Evolutionary conservation across 2,113 vertebrate species (phyloP).

Genomic region (Upupa epops): DNA sequence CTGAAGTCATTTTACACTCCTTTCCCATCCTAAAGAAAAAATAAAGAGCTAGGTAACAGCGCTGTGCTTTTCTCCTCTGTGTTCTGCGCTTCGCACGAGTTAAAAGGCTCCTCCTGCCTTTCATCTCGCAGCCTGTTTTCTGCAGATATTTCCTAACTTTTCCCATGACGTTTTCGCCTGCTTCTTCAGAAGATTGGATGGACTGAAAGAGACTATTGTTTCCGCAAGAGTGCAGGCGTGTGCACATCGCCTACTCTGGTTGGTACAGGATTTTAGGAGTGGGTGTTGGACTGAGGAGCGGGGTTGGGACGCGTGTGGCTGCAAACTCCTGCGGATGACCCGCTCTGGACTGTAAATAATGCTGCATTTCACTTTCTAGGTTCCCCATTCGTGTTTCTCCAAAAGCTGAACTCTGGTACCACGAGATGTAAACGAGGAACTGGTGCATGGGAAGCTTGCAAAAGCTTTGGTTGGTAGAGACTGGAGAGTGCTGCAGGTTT

Average conservation of each 20-base stretch:
- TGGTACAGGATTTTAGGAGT: slow-evolving; percentile 71
- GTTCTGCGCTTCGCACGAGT: slow-evolving; percentile 20
- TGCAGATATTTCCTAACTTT: slow-evolving; percentile 78
- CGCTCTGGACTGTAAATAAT: slow-evolving; percentile 7
- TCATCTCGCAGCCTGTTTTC: slow-evolving; percentile 70
- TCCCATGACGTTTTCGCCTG: slow-evolving; percentile 76
- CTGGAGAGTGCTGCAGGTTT: not conserved
- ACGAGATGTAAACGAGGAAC: slow-evolving; percentile 17
- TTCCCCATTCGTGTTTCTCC: not conserved
- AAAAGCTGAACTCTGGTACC: not conserved
- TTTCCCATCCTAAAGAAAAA: not conserved
- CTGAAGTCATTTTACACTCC: not conserved
- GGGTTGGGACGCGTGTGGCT: not conserved
- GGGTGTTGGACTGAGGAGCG: slow-evolving; percentile 53
- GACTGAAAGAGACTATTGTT: slow-evolving; percentile 81
- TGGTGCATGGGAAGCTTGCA: not conserved
- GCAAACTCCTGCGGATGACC: not conserved
- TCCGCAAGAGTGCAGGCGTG: slow-evolving; percentile 52
- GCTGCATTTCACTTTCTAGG: slow-evolving; percentile 17
- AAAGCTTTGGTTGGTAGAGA: not conserved
- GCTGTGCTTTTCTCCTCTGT: not conserved
- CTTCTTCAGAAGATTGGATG: slow-evolving; percentile 70
- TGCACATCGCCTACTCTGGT: slow-evolving; percentile 59
- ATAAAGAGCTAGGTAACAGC: not conserved
- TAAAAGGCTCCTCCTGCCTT: slow-evolving; percentile 69